Conservation (phyloP, 2,888 invertebrate genomes). For the Patella caerulea region DNA sequence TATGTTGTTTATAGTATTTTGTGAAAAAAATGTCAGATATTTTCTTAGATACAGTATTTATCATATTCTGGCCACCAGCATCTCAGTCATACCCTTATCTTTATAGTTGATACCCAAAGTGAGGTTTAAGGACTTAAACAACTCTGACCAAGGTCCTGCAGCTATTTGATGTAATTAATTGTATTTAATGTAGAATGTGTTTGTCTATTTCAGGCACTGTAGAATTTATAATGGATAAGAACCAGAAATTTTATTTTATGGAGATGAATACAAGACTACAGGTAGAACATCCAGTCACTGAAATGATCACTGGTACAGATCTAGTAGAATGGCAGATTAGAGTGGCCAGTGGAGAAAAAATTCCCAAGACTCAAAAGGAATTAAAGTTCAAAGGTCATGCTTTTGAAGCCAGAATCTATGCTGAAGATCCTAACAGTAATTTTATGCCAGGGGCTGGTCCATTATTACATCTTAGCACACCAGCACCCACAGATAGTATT, state of each 20-base stretch:
- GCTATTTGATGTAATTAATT: too few species aligned
- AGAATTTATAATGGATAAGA: conserved; percentile 93
- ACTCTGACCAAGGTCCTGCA: too few species aligned
- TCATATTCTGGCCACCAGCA: too few species aligned
- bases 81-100: too few species aligned
- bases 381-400: conserved; percentile 87
- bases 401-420: conserved; percentile 97
- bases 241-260: conserved; percentile 97
- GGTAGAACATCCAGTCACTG: conserved; percentile 79
- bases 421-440: conserved; percentile 81
- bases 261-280: conserved; percentile 96
- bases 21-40: too few species aligned
- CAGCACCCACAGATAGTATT: conserved; percentile 75
- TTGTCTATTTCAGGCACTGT: conserved; percentile 83
- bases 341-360: conserved; percentile 87
- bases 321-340: conserved; percentile 95
- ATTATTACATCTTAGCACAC: conserved; percentile 82
- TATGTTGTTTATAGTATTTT: too few species aligned
- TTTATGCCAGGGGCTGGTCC: conserved; percentile 96
- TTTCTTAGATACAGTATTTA: too few species aligned
- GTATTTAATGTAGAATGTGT: background rate
- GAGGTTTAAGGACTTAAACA: too few species aligned
- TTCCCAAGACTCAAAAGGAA: conserved; percentile 86
- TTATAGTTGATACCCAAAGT: background rate
- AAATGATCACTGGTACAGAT: conserved; percentile 97